Evolutionary conservation across 2,797 vertebrate species (phyloP).

Genomic region (Macrochelys suwanniensis): DNA sequence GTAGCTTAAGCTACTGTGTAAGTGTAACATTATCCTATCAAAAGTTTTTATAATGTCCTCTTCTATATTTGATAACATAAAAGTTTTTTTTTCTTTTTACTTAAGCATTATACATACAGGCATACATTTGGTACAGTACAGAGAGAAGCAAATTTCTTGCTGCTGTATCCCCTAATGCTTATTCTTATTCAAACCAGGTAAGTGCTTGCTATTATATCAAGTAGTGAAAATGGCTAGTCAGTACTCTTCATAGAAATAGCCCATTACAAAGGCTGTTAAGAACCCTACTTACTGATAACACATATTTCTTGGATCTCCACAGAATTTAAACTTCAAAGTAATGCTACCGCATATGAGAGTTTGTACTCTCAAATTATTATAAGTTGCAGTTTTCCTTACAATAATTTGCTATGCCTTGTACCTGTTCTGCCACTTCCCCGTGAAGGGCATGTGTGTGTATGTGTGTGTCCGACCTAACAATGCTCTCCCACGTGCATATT

Average conservation of each 20-base stretch:
- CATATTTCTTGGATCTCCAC: not conserved
- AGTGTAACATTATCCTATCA: slow-evolving; percentile 20
- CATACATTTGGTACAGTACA: not conserved
- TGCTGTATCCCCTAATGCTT: slow-evolving; percentile 15
- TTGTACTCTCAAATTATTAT: not conserved
- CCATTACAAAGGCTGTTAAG: not conserved
- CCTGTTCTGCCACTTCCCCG: not conserved
- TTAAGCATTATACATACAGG: not conserved
- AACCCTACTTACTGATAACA: not conserved
- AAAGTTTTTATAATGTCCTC: slow-evolving; percentile 25
- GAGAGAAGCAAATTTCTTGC: not conserved
- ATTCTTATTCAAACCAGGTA: not conserved
- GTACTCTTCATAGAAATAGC: not conserved
- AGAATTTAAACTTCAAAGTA: not conserved
- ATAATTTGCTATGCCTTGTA: not conserved
- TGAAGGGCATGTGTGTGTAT: not conserved
- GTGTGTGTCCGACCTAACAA: not conserved
- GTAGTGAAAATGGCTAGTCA: not conserved
- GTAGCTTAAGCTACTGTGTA: slow-evolving; percentile 24
- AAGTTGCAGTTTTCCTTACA: not conserved
- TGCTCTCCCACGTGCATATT: not conserved
- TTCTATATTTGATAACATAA: slow-evolving; percentile 21
- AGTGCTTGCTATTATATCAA: not conserved
- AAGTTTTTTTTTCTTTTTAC: slow-evolving; percentile 9
- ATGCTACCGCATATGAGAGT: not conserved